phyloP scores from a whole-genome alignment of 2,797 vertebrate genomes.

The Anolis apletophallus region DNA sequence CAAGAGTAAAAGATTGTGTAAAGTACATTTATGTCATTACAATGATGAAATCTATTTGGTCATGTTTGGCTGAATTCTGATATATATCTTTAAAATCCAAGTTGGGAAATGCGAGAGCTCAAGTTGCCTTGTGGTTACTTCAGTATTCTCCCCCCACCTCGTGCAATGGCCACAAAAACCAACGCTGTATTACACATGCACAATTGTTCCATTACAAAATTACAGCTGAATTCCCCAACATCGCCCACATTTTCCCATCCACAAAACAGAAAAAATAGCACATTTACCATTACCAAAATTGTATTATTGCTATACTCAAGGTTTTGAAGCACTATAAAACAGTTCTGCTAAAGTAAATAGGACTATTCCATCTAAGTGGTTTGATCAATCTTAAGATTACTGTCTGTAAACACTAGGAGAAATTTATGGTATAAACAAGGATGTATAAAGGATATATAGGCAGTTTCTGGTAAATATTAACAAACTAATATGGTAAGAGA shows the following conservation, averaged over 20 bases:
- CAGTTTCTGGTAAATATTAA: background rate
- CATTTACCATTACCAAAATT: background rate
- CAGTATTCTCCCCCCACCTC: too few species aligned
- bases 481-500: background rate
- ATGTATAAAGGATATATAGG: background rate
- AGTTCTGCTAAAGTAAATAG: background rate
- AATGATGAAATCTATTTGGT: background rate
- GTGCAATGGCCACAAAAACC: background rate
- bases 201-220: background rate
- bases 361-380: background rate
- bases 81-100: background rate
- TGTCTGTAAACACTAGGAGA: conserved; percentile 8
- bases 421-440: background rate
- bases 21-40: background rate
- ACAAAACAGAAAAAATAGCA: background rate
- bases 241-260: background rate
- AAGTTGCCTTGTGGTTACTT: background rate
- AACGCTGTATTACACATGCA: background rate
- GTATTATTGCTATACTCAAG: background rate
- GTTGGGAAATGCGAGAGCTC: background rate
- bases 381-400: background rate
- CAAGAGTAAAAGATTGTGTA: background rate
- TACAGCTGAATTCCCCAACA: too few species aligned
- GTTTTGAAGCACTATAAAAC: background rate
- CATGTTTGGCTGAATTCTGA: background rate